Evolutionary conservation across 2,797 vertebrate species (phyloP).

Genomic region (Acropternis orthonyx): DNA sequence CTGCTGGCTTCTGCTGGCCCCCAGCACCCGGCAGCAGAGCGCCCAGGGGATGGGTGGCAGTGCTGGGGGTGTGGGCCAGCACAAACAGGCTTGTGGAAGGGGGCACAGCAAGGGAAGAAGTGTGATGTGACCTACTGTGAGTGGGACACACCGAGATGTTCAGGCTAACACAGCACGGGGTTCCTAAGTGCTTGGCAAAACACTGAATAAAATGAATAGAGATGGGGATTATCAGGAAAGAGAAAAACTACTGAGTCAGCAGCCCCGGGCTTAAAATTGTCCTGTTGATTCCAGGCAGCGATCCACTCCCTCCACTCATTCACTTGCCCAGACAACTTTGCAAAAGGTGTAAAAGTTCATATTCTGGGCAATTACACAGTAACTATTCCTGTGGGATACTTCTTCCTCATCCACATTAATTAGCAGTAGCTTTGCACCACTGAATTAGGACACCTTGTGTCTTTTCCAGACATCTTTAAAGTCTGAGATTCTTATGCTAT

Average conservation of each 20-base stretch:
- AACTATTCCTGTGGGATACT: neutral
- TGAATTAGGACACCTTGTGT: neutral
- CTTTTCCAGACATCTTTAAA: neutral
- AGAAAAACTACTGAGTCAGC: slow-evolving; percentile 25
- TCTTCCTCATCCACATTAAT: neutral
- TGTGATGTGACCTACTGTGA: neutral
- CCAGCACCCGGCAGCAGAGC: neutral
- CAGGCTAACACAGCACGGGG: neutral
- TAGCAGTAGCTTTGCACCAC: neutral
- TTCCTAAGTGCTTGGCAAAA: neutral
- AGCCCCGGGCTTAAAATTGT: neutral
- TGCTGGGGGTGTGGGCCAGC: accelerated
- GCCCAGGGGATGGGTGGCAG: neutral
- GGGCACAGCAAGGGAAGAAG: neutral
- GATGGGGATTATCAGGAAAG: neutral
- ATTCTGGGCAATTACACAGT: neutral
- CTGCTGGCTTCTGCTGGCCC: neutral
- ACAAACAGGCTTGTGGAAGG: neutral
- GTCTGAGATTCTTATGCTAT: neutral
- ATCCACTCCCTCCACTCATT: neutral
- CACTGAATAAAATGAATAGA: neutral
- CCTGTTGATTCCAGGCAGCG: neutral
- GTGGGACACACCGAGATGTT: neutral
- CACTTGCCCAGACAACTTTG: accelerated
- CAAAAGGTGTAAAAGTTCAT: neutral